Base-by-base conservation (phyloP, 2,888 invertebrate species). In the Drosophila helvetica region DNA sequence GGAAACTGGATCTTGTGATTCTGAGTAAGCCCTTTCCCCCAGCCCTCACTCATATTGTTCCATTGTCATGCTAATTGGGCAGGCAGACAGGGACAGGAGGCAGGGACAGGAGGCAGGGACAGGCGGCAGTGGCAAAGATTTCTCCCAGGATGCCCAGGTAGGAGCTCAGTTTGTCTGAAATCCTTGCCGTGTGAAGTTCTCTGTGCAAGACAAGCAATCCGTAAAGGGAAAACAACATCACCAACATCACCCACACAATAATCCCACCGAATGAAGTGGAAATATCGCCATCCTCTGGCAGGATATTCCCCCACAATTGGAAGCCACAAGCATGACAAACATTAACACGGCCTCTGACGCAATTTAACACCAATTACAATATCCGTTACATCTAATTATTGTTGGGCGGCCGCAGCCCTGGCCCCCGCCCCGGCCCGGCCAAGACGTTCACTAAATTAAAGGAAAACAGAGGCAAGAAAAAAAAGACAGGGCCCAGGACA, bases 341-440 rank as follows among this genome's bases (percentile, higher is more conserved):
- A 90, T 87, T 88, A 90, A 88, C 90, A 87, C 86, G 85, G 86
- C 86, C 90, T 76, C 79, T 76, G 85, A 88, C 88, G 80, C 90
- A 91, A 91, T 90, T 91, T 91, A 91, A 91, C 91, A 91, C 91
- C 91, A 91, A 91, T 91, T 91, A 91, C 91, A 91, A 91, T 91
- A 91, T 91, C 90, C 91, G 89, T 91, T 90, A 91, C 91, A 91
- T 91, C 91, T 91, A 91, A 91, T 91, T 91, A 91, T 90, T 86
- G 80, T 79, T 88, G 78, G 74, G 69, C 67, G 58, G 53, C 22
- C 6, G 6, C 6, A 6, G 25, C 25, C 1, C 25, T 6, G 6
- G 25, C 25, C 0, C 25, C 6, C 0, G 25, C 25, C 1, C 25
- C 25, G 25, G 25, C 30, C 27, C 52, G 55, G 19, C 61, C 58